Conservation (phyloP, 2,797 vertebrate genomes). For the Clamator glandarius region DNA sequence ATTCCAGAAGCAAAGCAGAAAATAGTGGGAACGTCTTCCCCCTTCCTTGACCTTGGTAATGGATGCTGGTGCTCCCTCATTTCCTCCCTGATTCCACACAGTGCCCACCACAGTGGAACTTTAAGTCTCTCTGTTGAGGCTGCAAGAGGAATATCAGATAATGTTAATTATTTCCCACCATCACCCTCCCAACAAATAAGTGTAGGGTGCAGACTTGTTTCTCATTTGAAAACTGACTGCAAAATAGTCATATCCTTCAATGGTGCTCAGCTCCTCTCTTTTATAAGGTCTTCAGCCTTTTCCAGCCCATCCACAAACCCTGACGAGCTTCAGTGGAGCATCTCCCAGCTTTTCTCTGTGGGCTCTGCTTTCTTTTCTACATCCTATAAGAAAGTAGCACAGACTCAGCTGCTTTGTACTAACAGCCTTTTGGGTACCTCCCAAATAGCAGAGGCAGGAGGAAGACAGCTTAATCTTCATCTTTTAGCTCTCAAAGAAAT, state of each 20-base stretch:
- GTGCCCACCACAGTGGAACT: background rate
- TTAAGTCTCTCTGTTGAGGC: background rate
- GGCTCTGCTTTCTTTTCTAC: background rate
- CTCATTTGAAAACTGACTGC: background rate
- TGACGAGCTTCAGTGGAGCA: background rate
- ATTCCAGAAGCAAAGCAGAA: conserved; percentile 29
- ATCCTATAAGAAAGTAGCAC: background rate
- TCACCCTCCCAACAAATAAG: background rate
- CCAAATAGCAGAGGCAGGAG: background rate
- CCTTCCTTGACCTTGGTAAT: conserved; percentile 18
- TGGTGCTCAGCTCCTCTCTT: background rate
- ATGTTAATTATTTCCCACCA: background rate
- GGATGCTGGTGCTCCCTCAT: background rate
- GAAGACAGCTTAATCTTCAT: background rate
- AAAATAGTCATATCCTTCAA: background rate
- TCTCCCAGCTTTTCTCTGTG: background rate
- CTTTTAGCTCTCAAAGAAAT: background rate
- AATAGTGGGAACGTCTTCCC: conserved; percentile 43
- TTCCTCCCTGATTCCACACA: background rate
- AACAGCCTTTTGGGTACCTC: background rate
- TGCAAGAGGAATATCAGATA: background rate
- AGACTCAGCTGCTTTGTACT: background rate
- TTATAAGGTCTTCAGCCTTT: background rate
- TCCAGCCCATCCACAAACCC: background rate
- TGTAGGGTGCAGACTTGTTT: background rate